Evolutionary conservation across 2,888 invertebrate genomes (phyloP).

Genomic region (Chrysopilus asiliformis): DNA sequence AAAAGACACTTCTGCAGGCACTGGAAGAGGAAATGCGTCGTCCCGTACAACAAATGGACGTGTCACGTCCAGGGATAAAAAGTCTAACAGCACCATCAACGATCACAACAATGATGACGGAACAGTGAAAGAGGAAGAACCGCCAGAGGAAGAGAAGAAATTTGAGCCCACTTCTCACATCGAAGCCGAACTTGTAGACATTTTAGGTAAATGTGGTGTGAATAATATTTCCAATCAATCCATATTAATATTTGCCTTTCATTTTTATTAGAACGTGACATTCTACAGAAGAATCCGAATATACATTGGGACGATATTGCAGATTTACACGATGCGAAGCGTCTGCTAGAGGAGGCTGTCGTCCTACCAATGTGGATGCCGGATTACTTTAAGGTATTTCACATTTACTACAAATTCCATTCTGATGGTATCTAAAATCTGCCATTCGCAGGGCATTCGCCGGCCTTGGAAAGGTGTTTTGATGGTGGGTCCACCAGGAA

Average conservation of each 20-base stretch:
- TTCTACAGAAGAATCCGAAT: constrained; percentile 92
- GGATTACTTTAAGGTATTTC: constrained; percentile 81
- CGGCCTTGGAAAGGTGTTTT: constrained; percentile 94
- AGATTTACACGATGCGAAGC: constrained; percentile 76
- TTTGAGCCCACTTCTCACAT: constrained; percentile 70
- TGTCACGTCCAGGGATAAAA: constrained; percentile 7
- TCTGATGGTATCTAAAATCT: not conserved
- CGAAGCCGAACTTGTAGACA: constrained; percentile 86
- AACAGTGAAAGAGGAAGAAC: constrained; percentile 45
- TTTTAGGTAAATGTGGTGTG: constrained; percentile 47
- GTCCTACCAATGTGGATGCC: constrained; percentile 97
- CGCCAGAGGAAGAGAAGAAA: constrained; percentile 57
- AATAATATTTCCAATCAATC: no score
- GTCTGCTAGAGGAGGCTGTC: constrained; percentile 89
- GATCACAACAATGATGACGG: constrained; percentile 43
- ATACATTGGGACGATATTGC: constrained; percentile 93
- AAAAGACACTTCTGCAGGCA: constrained; percentile 16
- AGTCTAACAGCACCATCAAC: not conserved
- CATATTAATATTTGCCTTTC: not conserved
- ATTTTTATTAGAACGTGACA: constrained; percentile 62
- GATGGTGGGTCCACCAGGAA: constrained; percentile 82
- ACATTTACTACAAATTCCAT: not conserved
- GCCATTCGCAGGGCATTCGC: constrained; percentile 61
- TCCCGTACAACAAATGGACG: constrained; percentile 16
- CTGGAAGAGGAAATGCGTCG: constrained; percentile 15